Conservation (phyloP, 2,888 invertebrate species). For the Mycalesis mineus region DNA sequence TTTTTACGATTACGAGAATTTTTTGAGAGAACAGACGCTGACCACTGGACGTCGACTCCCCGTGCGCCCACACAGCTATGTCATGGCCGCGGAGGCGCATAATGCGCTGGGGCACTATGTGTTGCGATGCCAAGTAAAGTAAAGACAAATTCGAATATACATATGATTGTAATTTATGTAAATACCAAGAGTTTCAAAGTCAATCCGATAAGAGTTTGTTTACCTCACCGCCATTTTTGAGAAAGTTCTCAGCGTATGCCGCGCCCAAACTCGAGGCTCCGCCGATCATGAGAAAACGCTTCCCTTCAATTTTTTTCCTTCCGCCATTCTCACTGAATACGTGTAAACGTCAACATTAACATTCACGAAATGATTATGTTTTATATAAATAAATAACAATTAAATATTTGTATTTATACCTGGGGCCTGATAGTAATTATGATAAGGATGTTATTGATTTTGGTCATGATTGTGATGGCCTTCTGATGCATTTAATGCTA, state of each 20-base stretch:
- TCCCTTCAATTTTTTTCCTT: constrained; percentile 29
- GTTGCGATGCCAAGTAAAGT: no score
- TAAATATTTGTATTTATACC: not conserved
- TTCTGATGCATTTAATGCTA: not conserved
- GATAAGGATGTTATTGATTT: not conserved
- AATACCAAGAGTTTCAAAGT: no score
- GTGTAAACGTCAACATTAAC: not conserved
- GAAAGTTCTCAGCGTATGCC: constrained; percentile 38
- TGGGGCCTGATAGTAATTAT: not conserved
- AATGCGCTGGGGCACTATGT: no score
- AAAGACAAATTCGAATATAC: no score
- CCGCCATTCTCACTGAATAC: not conserved
- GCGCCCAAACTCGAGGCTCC: constrained; percentile 50
- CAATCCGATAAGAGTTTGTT: not conserved
- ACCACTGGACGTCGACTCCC: no score
- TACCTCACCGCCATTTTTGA: constrained; percentile 47
- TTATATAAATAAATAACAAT: not conserved
- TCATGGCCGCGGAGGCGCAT: no score
- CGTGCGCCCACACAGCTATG: no score
- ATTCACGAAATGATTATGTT: not conserved
- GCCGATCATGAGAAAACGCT: constrained; percentile 46
- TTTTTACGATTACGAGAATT: no score
- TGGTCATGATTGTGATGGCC: not conserved
- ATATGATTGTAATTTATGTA: no score
- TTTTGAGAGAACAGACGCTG: no score